Conservation (phyloP, 2,797 vertebrate genomes). For the Sitta carolinensis region DNA sequence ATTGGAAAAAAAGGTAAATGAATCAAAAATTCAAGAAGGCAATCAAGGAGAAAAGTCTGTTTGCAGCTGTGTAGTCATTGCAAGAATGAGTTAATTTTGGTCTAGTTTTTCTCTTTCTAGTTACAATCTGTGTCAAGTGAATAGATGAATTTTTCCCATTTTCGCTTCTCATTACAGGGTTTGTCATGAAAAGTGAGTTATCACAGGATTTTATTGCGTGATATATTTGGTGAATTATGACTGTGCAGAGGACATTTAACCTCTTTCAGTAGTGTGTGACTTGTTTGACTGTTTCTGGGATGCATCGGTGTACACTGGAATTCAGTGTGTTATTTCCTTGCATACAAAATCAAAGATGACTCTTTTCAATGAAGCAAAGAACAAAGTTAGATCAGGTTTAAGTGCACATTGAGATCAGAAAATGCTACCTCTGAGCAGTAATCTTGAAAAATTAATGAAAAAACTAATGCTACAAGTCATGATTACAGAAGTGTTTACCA, state of each 20-base stretch:
- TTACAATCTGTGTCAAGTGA: slow-evolving; percentile 67
- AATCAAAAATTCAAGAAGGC: background rate
- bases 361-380: background rate
- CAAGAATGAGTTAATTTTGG: slow-evolving; percentile 47
- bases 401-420: background rate
- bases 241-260: slow-evolving; percentile 69
- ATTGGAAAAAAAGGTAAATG: background rate
- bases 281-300: slow-evolving; percentile 49
- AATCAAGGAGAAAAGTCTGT: background rate
- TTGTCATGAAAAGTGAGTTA: slow-evolving; percentile 79
- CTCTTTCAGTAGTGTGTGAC: slow-evolving; percentile 58
- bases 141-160: slow-evolving; percentile 74
- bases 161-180: slow-evolving; percentile 78
- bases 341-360: slow-evolving; percentile 7
- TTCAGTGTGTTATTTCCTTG: slow-evolving; percentile 7
- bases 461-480: background rate
- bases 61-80: background rate
- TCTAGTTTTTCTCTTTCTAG: slow-evolving; percentile 33
- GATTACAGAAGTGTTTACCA: background rate
- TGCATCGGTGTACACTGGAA: background rate
- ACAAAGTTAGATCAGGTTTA: background rate
- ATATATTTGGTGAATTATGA: slow-evolving; percentile 75
- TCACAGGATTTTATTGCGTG: slow-evolving; percentile 67
- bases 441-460: background rate
- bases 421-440: background rate